Percentiles rank a stretch among this genome's conserved stretches.
Evolutionary conservation across 1,140 invertebrate genomes (phyloP).

Genomic region (Drepana arcuata): DNA sequence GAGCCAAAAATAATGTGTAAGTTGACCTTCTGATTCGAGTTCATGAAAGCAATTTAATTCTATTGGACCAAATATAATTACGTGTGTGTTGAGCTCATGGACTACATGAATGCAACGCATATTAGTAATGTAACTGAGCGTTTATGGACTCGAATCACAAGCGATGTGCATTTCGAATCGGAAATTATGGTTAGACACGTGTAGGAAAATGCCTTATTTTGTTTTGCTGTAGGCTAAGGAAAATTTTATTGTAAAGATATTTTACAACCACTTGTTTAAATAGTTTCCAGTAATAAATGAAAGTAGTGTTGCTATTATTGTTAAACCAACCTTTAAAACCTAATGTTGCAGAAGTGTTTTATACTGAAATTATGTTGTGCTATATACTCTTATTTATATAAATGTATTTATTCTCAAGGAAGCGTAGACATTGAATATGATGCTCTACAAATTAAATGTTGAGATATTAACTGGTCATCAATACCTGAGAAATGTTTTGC

Average conservation of each 20-base stretch:
- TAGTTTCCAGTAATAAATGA: constrained; percentile 17
- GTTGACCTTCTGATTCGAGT: constrained; percentile 38
- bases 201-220: constrained; percentile 61
- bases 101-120: constrained; percentile 25
- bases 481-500: no score
- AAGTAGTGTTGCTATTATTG: constrained; percentile 24
- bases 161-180: constrained; percentile 26
- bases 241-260: constrained; percentile 47
- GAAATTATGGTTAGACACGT: constrained; percentile 35
- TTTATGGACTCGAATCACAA: constrained; percentile 35
- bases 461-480: no score
- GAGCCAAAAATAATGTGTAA: constrained; percentile 60
- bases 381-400: constrained; percentile 12
- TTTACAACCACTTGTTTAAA: constrained; percentile 32
- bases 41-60: constrained; percentile 29
- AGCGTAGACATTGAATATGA: constrained; percentile 33
- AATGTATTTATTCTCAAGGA: constrained; percentile 37
- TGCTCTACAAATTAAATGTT: no score
- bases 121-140: constrained; percentile 14
- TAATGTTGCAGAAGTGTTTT: constrained; percentile 19
- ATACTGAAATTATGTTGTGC: constrained; percentile 29
- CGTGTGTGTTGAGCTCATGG: constrained; percentile 47
- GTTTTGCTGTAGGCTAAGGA: constrained; percentile 59
- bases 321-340: constrained; percentile 20
- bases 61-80: constrained; percentile 54